Conservation (phyloP, 1,140 invertebrate genomes). For the Oryzaephilus surinamensis region DNA sequence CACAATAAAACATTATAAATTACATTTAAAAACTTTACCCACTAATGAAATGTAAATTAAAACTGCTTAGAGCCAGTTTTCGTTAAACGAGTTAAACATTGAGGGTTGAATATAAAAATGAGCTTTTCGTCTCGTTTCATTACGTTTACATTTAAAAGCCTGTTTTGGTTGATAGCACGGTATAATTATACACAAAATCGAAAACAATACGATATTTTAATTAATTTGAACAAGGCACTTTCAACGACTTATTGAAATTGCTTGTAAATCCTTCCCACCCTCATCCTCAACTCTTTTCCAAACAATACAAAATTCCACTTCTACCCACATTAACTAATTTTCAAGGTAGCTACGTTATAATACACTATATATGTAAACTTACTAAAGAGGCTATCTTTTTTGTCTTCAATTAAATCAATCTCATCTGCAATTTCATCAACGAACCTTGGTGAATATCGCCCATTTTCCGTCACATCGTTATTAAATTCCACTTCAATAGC, state of each 20-base stretch:
- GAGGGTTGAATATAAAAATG: too few species aligned
- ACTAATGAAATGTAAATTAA: too few species aligned
- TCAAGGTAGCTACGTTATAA: not conserved
- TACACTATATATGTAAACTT: conserved; percentile 38
- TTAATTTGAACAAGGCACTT: too few species aligned
- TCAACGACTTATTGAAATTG: not conserved
- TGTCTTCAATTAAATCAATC: conserved; percentile 66
- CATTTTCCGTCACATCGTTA: conserved; percentile 55
- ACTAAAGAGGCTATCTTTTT: conserved; percentile 68
- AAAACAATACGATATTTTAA: not conserved
- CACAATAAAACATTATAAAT: not conserved
- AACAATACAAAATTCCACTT: not conserved
- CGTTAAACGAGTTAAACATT: conserved; percentile 1
- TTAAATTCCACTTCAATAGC: conserved; percentile 61
- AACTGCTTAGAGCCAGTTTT: too few species aligned
- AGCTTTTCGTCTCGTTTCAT: too few species aligned
- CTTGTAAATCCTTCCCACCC: not conserved
- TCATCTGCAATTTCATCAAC: conserved; percentile 73
- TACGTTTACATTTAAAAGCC: too few species aligned
- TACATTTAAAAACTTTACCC: too few species aligned
- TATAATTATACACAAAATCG: too few species aligned
- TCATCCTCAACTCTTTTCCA: not conserved
- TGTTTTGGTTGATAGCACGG: too few species aligned
- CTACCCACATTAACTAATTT: too few species aligned
- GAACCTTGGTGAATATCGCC: conserved; percentile 63